Conservation (phyloP, 2,797 vertebrate species). For the Gadopsis bispinosus region DNA sequence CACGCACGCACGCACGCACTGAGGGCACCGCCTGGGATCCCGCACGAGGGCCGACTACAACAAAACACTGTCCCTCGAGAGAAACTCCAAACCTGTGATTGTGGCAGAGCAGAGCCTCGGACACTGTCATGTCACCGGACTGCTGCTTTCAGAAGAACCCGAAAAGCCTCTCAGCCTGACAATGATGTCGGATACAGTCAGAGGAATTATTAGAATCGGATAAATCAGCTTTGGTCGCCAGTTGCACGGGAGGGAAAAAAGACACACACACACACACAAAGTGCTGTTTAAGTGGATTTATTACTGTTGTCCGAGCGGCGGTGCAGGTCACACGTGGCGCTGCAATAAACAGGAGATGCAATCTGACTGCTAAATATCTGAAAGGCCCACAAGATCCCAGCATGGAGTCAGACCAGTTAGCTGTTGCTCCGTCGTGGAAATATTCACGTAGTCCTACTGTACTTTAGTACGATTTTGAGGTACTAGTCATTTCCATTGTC, state of each 20-base stretch:
- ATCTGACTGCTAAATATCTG: background rate
- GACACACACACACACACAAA: too few relatives aligned
- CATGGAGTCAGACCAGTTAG: background rate
- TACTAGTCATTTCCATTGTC: background rate
- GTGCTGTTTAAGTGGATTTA: background rate
- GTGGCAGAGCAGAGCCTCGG: conserved; percentile 44
- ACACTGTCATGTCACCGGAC: conserved; percentile 60
- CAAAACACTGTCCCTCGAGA: conserved; percentile 47
- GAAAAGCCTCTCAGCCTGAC: background rate
- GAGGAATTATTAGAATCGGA: background rate
- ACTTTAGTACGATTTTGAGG: background rate
- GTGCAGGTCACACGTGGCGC: background rate
- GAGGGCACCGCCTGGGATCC: conserved; percentile 52
- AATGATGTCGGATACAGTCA: background rate
- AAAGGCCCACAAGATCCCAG: background rate
- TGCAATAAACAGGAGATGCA: background rate
- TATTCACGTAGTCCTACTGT: background rate
- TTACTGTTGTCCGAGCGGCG: background rate
- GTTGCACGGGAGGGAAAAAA: background rate
- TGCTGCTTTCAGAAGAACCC: conserved; percentile 20
- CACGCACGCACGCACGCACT: conserved; percentile 16
- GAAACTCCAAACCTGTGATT: conserved; percentile 60
- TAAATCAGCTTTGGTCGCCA: background rate
- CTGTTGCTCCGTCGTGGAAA: background rate
- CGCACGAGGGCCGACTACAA: conserved; percentile 52